These are phyloP conservation scores for Odontamblyopus lacepedii DNA, from an alignment of 2,797 vertebrate species.

Conservation along the genomic window DNA sequence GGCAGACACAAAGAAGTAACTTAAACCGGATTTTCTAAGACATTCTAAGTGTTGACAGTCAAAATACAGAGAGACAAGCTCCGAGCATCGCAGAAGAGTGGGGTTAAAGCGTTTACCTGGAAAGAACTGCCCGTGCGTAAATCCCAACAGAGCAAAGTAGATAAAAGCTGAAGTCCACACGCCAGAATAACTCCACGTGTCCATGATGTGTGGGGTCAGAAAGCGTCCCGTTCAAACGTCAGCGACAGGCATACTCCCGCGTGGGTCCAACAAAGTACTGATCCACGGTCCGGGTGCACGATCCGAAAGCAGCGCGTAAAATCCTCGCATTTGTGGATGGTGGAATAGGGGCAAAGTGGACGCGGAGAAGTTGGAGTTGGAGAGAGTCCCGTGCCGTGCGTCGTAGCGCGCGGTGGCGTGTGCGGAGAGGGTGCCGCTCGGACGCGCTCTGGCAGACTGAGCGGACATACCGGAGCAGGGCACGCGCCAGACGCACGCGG, in stretches of 20 bases:
- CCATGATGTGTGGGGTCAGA: conserved; percentile 46
- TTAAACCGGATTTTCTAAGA: not conserved
- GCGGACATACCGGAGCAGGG: conserved; percentile 54
- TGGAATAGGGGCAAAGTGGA: conserved; percentile 15
- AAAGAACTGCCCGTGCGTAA: conserved; percentile 64
- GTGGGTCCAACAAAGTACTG: conserved; percentile 31
- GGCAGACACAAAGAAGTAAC: not conserved
- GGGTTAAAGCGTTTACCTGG: conserved; percentile 54
- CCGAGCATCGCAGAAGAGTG: not conserved
- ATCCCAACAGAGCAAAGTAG: conserved; percentile 53
- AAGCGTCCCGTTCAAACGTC: conserved; percentile 19
- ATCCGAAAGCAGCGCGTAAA: not conserved
- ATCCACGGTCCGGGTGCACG: conserved; percentile 28
- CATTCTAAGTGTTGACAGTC: not conserved
- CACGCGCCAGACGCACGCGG: conserved; percentile 33
- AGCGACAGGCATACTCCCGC: conserved; percentile 54
- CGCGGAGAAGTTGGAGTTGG: conserved; percentile 42
- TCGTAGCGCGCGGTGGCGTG: conserved; percentile 30
- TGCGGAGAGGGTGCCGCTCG: conserved; percentile 27
- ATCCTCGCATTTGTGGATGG: conserved; percentile 54
- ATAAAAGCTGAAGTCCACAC: conserved; percentile 40
- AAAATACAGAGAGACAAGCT: not conserved
- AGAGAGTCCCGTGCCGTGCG: conserved; percentile 22
- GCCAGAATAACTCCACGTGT: conserved; percentile 50
- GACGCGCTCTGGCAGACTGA: conserved; percentile 54